Evolutionary conservation across 2,113 vertebrate species (phyloP).

Genomic region (Excalfactoria chinensis): DNA sequence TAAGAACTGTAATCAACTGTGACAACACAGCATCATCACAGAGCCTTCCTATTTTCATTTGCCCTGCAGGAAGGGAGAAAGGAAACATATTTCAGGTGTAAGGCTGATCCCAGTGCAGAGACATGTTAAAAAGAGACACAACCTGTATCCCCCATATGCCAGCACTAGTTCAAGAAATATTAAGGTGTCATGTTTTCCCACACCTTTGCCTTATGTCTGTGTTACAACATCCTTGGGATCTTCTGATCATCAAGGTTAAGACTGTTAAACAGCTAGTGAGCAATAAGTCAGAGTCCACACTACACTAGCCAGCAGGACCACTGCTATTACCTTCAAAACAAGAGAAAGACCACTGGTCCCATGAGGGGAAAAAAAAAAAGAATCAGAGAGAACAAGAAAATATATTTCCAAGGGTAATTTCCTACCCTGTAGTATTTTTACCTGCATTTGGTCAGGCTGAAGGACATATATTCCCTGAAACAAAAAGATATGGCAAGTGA

Average conservation of each 20-base stretch:
- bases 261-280: neutral
- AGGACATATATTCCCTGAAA: constrained; percentile 87
- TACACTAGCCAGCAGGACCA: neutral
- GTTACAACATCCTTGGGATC: neutral
- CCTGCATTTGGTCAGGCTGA: constrained; percentile 98
- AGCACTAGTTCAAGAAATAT: neutral
- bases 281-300: neutral
- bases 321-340: neutral
- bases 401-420: neutral
- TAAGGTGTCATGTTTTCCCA: neutral
- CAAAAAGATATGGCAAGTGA: constrained; percentile 49
- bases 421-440: constrained; percentile 50
- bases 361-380: neutral
- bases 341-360: neutral
- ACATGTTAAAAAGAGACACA: neutral
- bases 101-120: neutral
- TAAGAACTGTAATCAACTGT: constrained; percentile 12
- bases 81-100: neutral
- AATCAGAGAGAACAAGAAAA: neutral
- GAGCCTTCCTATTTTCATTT: constrained; percentile 15
- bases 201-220: neutral
- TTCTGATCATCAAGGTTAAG: neutral
- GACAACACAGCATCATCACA: neutral
- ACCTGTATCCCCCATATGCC: neutral
- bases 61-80: constrained; percentile 6